Percentiles rank a stretch among this genome's conserved stretches.
Conservation (phyloP, 2,888 invertebrate genomes). For the Coleophora deauratella region DNA sequence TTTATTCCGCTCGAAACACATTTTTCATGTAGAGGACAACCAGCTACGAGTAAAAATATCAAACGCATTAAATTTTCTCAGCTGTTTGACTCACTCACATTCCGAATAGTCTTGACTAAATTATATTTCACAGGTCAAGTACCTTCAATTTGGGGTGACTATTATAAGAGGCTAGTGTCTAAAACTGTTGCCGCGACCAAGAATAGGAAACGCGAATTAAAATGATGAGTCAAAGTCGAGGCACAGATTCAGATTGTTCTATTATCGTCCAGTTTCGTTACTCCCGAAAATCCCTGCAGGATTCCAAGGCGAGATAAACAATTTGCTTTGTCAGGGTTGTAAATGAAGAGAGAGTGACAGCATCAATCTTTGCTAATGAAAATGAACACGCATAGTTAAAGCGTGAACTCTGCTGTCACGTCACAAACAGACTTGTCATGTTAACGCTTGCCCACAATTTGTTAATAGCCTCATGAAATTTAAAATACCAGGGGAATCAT, state of each 20-base stretch:
- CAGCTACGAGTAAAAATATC: no score
- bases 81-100: no score
- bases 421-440: conserved; percentile 25
- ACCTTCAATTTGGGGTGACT: no score
- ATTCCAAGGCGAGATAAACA: not conserved
- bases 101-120: no score
- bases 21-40: no score
- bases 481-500: no score
- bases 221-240: conserved; percentile 41
- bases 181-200: conserved; percentile 26
- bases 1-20: no score
- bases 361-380: conserved; percentile 33
- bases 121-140: no score
- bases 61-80: no score
- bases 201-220: conserved; percentile 37
- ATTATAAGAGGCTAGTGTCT: no score
- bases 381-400: conserved; percentile 29
- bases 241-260: conserved; percentile 25
- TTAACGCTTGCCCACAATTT: conserved; percentile 13
- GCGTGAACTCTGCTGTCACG: conserved; percentile 30
- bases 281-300: conserved; percentile 9
- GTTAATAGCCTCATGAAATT: conserved; percentile 1
- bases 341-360: conserved; percentile 14
- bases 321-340: conserved; percentile 2
- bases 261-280: conserved; percentile 28